Evolutionary conservation across 2,888 invertebrate genomes (phyloP), one percentile per base, ranked within the genome.

Genomic region (Drosophila tanythrix): DNA sequence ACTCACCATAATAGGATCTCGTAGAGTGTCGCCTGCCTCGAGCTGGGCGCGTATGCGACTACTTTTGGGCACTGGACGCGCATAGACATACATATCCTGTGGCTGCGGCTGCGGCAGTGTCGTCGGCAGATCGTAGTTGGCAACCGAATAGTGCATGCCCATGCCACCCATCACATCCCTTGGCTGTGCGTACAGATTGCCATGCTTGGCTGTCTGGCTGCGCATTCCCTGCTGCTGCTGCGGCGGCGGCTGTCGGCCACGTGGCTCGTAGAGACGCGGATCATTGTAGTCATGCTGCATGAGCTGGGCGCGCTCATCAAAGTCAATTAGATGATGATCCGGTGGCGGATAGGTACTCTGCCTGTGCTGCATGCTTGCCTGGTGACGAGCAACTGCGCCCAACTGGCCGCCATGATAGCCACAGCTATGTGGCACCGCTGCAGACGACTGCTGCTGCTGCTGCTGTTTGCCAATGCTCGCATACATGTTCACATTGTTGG

Each of bases 301-400:
- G n/a, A 89, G 73, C 35, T 85, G 81, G 2, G 91, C 91, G 35
- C 91, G 82, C 55, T 93, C 93, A 63, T 92, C 92, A 21, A 92
- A 92, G 72, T 92, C 92, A 38, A 93, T 93, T 5, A 93, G 70
- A 46, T 93, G 92, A 33, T 91, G 90, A 75, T 93, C 92, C 13
- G 89, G 82, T 38, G 88, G 84, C 38, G 88, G 89, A 74, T 90
- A 91, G 10, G 91, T 83, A 67, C 89, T 88, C 76, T 92, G 92
- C 5, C 89, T 82, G 25, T 90, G 90, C 57, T 83, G 85, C 69
- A 79, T 82, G 56, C 73, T 68, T 8, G 78, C 73, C 33, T 57
- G 69, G 15, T 63, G 53, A 6, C 43, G 51, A 7, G 53, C n/a
- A 13, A 51, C 35, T 43, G 59, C 50, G 35, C 33, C 29, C 33